Evolutionary conservation across 1,140 invertebrate genomes (phyloP).

Genomic region (Calycopis cecrops): DNA sequence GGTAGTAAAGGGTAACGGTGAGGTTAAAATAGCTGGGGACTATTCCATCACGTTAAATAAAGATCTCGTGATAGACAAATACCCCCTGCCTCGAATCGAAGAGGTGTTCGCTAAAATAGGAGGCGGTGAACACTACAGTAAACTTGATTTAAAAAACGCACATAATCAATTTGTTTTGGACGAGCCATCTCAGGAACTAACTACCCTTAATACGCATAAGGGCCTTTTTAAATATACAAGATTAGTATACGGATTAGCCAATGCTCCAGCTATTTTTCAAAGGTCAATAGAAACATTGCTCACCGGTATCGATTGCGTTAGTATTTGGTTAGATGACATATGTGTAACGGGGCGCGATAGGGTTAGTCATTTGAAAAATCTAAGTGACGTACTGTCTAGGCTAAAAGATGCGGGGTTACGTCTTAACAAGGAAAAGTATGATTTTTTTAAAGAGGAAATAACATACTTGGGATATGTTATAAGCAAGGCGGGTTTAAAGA

Average conservation of each 20-base stretch:
- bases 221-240: slow-evolving; percentile 28
- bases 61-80: background rate
- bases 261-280: slow-evolving; percentile 30
- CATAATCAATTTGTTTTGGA: too few relatives aligned
- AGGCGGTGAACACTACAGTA: background rate
- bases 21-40: background rate
- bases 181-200: slow-evolving; percentile 25
- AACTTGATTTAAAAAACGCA: background rate
- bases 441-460: slow-evolving; percentile 26
- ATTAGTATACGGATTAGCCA: slow-evolving; percentile 27
- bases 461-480: slow-evolving; percentile 27
- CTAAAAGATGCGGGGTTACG: slow-evolving; percentile 25
- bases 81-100: background rate
- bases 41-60: slow-evolving; percentile 6
- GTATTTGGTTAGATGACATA: slow-evolving; percentile 24
- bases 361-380: slow-evolving; percentile 16
- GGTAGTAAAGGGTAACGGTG: slow-evolving; percentile 10
- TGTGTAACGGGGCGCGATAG: slow-evolving; percentile 19
- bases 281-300: slow-evolving; percentile 34
- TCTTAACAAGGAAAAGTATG: slow-evolving; percentile 23
- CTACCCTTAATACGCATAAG: slow-evolving; percentile 30
- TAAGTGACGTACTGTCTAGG: slow-evolving; percentile 22
- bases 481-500: slow-evolving; percentile 23
- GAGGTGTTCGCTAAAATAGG: background rate
- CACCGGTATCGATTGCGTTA: slow-evolving; percentile 22